Percentiles rank a stretch among this genome's conserved stretches.
These are phyloP conservation scores for Thalpophila matura DNA, from an alignment of 2,888 invertebrate species.

Conservation along the genomic window DNA sequence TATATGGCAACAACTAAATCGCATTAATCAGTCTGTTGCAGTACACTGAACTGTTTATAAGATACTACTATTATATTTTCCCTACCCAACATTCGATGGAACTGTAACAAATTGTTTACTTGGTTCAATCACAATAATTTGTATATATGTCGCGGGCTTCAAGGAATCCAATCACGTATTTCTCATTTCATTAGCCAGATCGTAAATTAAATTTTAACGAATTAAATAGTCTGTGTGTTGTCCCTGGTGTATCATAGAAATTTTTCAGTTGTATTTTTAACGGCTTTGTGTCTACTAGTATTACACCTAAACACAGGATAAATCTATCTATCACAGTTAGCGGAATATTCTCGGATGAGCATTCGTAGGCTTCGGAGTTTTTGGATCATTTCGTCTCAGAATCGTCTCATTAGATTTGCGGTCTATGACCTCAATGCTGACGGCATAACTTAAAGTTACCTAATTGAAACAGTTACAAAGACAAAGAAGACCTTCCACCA, in stretches of 20 bases:
- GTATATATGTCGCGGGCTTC: slow-evolving; percentile 14
- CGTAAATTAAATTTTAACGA: slow-evolving; percentile 64
- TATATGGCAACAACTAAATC: not conserved
- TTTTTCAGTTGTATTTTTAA: not conserved
- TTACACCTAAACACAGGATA: too few relatives aligned
- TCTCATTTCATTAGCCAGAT: slow-evolving; percentile 53
- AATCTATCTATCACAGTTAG: too few relatives aligned
- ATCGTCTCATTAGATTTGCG: too few relatives aligned
- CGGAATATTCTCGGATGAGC: too few relatives aligned
- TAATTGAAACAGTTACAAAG: too few relatives aligned
- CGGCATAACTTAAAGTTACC: too few relatives aligned
- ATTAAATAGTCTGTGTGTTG: slow-evolving; percentile 23
- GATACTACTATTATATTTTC: not conserved
- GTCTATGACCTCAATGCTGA: too few relatives aligned
- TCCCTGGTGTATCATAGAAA: slow-evolving; percentile 7
- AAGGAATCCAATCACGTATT: slow-evolving; percentile 60
- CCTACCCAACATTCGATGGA: slow-evolving; percentile 12
- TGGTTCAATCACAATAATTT: not conserved
- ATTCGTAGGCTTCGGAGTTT: too few relatives aligned
- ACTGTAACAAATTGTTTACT: not conserved
- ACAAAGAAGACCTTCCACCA: too few relatives aligned
- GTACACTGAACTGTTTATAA: slow-evolving; percentile 8
- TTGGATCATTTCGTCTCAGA: too few relatives aligned
- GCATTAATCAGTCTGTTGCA: not conserved
- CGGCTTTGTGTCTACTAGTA: not conserved